Percentiles rank a stretch among this genome's conserved stretches.
These are phyloP conservation scores for Ricordea florida DNA, from an alignment of 92 coral and sea anemone genomes.

Conservation along the genomic window DNA sequence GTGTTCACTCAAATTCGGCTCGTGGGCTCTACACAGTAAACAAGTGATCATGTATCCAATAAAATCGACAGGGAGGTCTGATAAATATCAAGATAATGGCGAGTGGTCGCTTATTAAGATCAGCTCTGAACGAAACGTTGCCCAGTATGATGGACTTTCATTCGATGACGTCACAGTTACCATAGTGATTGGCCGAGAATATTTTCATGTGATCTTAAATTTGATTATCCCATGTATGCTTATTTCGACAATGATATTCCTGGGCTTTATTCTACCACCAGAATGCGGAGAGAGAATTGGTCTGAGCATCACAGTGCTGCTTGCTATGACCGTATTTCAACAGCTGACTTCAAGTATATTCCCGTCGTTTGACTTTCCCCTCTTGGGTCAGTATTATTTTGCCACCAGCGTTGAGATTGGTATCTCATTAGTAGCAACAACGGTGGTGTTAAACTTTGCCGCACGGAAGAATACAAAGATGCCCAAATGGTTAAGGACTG, in stretches of 20 bases:
- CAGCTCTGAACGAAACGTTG: conserved; percentile 3
- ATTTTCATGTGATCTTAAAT: conserved; percentile 56
- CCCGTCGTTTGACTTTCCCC: conserved; percentile 80
- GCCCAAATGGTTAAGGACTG: conserved; percentile 61
- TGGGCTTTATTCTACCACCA: conserved; percentile 80
- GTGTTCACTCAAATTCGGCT: conserved; percentile 65
- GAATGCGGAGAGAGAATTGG: conserved; percentile 84
- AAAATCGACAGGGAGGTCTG: conserved; percentile 13
- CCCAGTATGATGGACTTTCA: neutral
- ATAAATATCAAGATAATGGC: conserved; percentile 64
- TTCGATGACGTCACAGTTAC: conserved; percentile 64
- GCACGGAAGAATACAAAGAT: conserved; percentile 67
- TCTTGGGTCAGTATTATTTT: conserved; percentile 82
- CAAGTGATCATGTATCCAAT: conserved; percentile 4
- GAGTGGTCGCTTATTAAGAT: conserved; percentile 63
- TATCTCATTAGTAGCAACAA: conserved; percentile 65
- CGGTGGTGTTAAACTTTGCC: conserved; percentile 71
- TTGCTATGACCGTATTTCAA: conserved; percentile 89
- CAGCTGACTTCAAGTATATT: conserved; percentile 80
- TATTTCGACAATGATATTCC: conserved; percentile 78
- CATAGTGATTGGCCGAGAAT: conserved; percentile 53
- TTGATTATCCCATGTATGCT: conserved; percentile 76
- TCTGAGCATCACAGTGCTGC: conserved; percentile 72
- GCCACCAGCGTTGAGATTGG: conserved; percentile 81
- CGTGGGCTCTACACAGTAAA: conserved; percentile 50